These are phyloP conservation scores for Brachionus rubens DNA, from an alignment of 1,140 invertebrate species.

Conservation along the genomic window DNA sequence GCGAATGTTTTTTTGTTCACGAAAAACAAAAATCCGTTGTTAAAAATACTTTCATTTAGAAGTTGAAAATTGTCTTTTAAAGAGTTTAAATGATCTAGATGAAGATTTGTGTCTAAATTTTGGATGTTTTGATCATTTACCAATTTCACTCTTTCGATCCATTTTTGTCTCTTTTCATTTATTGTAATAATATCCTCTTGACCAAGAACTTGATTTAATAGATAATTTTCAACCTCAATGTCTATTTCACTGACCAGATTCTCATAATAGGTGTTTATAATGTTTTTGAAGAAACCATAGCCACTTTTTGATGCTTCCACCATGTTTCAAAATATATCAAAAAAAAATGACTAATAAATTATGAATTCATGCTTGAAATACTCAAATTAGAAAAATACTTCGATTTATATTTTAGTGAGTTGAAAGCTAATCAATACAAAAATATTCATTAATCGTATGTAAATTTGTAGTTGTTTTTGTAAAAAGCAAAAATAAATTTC, in stretches of 20 bases:
- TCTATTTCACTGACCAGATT: neutral
- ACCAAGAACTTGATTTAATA: neutral
- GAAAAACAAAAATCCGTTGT: conserved; percentile 7
- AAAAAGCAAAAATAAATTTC: too few relatives aligned
- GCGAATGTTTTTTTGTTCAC: neutral
- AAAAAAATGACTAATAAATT: neutral
- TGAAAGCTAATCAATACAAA: too few relatives aligned
- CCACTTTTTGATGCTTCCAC: neutral
- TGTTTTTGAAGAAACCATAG: neutral
- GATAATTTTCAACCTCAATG: neutral
- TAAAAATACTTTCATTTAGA: neutral
- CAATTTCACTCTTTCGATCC: neutral
- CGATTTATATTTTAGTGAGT: too few relatives aligned
- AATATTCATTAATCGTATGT: too few relatives aligned
- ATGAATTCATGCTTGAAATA: too few relatives aligned
- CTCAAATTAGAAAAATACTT: too few relatives aligned
- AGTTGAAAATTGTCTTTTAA: neutral
- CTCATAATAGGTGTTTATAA: neutral
- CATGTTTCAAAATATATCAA: neutral
- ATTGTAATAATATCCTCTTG: neutral
- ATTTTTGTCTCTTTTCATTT: neutral
- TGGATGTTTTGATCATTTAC: neutral
- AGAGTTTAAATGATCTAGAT: neutral
- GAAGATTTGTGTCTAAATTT: neutral
- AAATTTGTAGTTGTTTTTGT: too few relatives aligned